Base-by-base conservation (phyloP, 2,113 vertebrate species). In the Symphodus melops region DNA sequence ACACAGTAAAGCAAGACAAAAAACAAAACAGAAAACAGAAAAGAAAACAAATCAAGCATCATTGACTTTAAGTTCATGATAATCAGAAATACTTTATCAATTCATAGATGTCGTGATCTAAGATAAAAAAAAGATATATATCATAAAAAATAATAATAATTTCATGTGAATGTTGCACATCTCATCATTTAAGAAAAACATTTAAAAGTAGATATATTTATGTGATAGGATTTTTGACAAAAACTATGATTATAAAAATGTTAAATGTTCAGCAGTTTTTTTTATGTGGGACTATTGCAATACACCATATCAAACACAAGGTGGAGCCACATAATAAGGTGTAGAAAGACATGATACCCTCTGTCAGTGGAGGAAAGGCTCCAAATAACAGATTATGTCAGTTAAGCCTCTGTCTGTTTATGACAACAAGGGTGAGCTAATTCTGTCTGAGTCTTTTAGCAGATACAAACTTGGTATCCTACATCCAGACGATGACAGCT, bases 271-370 rank as follows among this genome's bases (percentile, higher is more conserved):
- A 25, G 4, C 25, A 17, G 41, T 16, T 6, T 9, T 10, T 10
- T 14, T 19, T 37, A 53, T 60, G 6, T 25, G 28, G 2, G n/a
- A 11, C 9, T 33, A 2, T 5, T 82, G 82, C 78, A 84, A 28
- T 75, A 49, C 67, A 64, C 8, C 0, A 6, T 1, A n/a, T 21
- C 1, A 46, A 68, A 58, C 93, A 89, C 77, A 58, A 63, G 92
- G 64, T 90, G 91, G 90, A n/a, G 88, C 83, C 82, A 89, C 66
- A 88, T 41, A 91, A 61, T 75, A 85, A 84, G 66, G 17, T 44
- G 25, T 63, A 14, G 28, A 11, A 4, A 48, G 33, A 19, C 62
- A 7, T 17, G 14, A 14, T 16, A 54, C 25, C 10, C 44, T 65
- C n/a, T 13, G 10, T 4, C 42, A 48, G 0, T 14, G 28, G 42